These are phyloP conservation scores for Lepus townsendii DNA, from an alignment of 2,797 vertebrate species.

Conservation along the genomic window DNA sequence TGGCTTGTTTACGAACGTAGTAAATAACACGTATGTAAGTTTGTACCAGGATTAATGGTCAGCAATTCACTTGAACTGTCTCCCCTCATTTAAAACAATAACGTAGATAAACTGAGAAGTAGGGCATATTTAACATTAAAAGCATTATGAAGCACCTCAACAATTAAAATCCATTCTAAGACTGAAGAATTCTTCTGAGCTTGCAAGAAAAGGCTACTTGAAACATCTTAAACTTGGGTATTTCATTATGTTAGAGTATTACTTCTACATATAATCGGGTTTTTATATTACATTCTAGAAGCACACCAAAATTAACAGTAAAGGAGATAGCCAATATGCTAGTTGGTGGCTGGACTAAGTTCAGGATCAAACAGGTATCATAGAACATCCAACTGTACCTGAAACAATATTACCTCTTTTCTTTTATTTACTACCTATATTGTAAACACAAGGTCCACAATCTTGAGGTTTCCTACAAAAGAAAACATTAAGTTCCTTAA, in stretches of 20 bases:
- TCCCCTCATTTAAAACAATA: conserved; percentile 50
- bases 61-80: conserved; percentile 5
- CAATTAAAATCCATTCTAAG: conserved; percentile 2
- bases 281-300: neutral
- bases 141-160: neutral
- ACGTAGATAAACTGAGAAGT: neutral
- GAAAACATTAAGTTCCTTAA: neutral
- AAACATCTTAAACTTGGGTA: neutral
- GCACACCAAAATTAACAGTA: neutral
- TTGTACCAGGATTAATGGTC: neutral
- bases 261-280: neutral
- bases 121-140: neutral
- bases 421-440: neutral
- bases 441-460: conserved; percentile 49
- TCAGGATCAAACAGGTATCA: neutral
- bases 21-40: neutral
- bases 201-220: neutral
- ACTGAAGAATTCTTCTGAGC: neutral
- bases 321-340: neutral
- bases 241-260: neutral
- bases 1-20: neutral
- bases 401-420: neutral
- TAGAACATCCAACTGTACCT: neutral
- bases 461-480: neutral
- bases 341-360: neutral